Evolutionary conservation across 2,888 invertebrate genomes (phyloP).

Genomic region (Watsonalla binaria): DNA sequence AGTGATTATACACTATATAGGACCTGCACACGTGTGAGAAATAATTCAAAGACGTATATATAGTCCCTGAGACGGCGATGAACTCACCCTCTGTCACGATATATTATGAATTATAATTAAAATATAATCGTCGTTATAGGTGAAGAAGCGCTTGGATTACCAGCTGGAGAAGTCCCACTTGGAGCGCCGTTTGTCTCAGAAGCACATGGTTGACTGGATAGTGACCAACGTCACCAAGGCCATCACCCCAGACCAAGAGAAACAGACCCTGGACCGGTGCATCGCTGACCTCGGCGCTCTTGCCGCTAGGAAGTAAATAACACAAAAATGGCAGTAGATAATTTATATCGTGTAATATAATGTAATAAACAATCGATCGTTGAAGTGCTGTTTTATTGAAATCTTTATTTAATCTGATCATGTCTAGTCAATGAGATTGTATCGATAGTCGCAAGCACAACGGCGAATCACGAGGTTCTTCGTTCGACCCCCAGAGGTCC

Average conservation of each 20-base stretch:
- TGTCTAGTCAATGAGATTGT: too few species aligned
- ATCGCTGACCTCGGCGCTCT: constrained; percentile 90
- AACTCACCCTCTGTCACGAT: too few species aligned
- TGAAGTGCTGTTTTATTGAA: background rate
- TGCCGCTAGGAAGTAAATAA: constrained; percentile 68
- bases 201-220: constrained; percentile 97
- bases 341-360: constrained; percentile 29
- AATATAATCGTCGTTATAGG: constrained; percentile 59
- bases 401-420: too few species aligned
- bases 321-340: constrained; percentile 17
- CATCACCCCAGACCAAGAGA: constrained; percentile 96
- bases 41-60: too few species aligned
- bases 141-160: constrained; percentile 93
- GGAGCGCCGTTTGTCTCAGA: constrained; percentile 91
- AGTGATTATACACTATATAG: too few species aligned
- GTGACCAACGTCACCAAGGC: constrained; percentile 89
- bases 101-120: too few species aligned
- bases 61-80: too few species aligned
- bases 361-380: constrained; percentile 26
- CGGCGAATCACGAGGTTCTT: too few species aligned
- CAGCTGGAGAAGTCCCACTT: constrained; percentile 91
- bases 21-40: too few species aligned
- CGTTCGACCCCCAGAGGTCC: too few species aligned
- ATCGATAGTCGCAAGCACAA: too few species aligned
- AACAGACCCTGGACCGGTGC: constrained; percentile 91